phyloP scores from a whole-genome alignment of 2,113 vertebrate species.

The Elachura formosa region DNA sequence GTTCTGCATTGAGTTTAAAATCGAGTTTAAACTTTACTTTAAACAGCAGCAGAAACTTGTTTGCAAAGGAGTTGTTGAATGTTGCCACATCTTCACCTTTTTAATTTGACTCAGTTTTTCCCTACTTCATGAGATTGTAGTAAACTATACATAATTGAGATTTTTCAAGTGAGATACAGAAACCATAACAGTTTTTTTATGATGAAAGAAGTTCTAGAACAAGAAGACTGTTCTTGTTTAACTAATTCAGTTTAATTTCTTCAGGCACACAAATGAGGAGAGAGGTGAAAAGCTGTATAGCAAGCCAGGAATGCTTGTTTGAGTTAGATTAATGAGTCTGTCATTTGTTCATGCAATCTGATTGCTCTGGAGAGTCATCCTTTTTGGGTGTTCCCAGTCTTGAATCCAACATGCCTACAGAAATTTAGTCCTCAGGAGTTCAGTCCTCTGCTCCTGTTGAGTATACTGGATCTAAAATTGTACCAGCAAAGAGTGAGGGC shows the following conservation, averaged over 20 bases:
- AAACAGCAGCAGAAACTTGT: neutral
- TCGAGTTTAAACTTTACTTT: neutral
- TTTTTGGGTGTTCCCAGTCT: neutral
- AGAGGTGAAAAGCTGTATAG: neutral
- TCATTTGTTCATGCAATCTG: neutral
- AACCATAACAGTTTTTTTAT: neutral
- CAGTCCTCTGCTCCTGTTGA: neutral
- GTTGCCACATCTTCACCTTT: neutral
- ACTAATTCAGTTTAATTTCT: neutral
- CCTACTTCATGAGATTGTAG: neutral
- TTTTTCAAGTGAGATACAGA: neutral
- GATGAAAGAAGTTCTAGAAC: neutral
- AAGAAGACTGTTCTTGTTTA: neutral
- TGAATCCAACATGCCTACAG: neutral
- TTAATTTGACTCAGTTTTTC: neutral
- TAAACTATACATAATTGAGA: neutral
- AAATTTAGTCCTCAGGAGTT: neutral
- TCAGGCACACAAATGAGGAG: neutral
- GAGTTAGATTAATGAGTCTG: neutral
- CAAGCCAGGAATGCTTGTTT: neutral
- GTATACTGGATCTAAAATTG: neutral
- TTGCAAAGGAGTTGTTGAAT: neutral
- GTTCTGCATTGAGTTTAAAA: neutral
- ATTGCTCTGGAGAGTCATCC: neutral
- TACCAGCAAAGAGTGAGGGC: neutral